Evolutionary conservation across 1,140 invertebrate species (phyloP).

Genomic region (Leptoteleia sp.): DNA sequence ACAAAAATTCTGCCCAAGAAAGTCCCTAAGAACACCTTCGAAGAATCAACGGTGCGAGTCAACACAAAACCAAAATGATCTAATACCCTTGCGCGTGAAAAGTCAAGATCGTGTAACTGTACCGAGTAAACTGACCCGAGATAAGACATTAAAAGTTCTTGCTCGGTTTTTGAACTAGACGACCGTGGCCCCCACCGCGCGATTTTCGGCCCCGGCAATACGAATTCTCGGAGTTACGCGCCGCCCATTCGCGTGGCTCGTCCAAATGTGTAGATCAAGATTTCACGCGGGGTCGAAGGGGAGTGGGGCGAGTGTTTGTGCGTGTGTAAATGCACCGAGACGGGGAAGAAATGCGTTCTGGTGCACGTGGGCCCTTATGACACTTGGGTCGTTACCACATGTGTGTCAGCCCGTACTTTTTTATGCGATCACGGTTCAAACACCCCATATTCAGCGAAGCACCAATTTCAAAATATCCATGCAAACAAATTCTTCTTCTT

Average conservation of each 20-base stretch:
- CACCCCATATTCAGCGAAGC: background rate
- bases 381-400: constrained; percentile 31
- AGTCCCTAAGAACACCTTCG: constrained; percentile 51
- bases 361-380: constrained; percentile 27
- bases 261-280: constrained; percentile 2
- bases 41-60: no score
- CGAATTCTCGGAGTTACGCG: constrained; percentile 55
- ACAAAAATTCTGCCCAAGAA: no score
- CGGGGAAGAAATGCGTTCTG: constrained; percentile 12
- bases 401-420: constrained; percentile 8
- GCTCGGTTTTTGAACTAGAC: constrained; percentile 39
- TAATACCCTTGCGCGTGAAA: background rate
- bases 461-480: background rate
- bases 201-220: constrained; percentile 32
- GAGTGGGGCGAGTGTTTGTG: background rate
- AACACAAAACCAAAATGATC: background rate
- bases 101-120: constrained; percentile 7
- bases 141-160: constrained; percentile 63
- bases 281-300: background rate
- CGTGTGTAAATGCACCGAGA: background rate
- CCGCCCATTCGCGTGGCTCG: constrained; percentile 80
- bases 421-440: background rate
- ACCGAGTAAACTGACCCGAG: constrained; percentile 71
- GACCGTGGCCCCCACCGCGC: constrained; percentile 27
- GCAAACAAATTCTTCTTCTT: constrained; percentile 1